A percentile compares a stretch with the other conserved stretches of the same genome.
These are phyloP conservation scores for Eriosoma lanigerum DNA, from an alignment of 1,140 invertebrate genomes.

Conservation along the genomic window DNA sequence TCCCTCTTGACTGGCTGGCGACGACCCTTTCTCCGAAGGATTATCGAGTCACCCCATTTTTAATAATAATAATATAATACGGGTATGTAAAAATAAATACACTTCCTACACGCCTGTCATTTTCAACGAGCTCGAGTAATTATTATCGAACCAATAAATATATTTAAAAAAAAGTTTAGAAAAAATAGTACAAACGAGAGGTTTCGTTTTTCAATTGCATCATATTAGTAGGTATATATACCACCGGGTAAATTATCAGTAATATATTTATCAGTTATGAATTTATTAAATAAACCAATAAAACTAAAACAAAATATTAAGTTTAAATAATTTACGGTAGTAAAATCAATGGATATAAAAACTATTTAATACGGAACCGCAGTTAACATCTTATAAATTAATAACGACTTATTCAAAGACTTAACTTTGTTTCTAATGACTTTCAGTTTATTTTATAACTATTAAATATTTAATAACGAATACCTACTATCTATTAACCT, in stretches of 20 bases:
- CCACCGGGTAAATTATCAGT: too few species aligned
- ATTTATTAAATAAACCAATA: too few species aligned
- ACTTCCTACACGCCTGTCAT: not conserved
- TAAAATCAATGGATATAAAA: too few species aligned
- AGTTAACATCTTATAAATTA: too few species aligned
- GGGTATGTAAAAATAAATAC: not conserved
- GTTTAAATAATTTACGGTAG: too few species aligned
- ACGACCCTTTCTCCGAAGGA: slow-evolving; percentile 23
- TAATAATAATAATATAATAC: slow-evolving; percentile 19
- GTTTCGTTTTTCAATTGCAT: too few species aligned
- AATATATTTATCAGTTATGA: too few species aligned
- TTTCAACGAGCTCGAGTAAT: not conserved
- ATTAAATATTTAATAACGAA: not conserved
- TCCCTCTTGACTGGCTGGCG: not conserved
- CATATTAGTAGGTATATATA: too few species aligned
- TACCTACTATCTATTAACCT: not conserved
- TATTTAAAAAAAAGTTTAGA: slow-evolving; percentile 11
- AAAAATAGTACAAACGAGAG: not conserved
- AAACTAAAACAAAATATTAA: too few species aligned
- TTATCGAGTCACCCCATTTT: slow-evolving; percentile 23
- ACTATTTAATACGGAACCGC: too few species aligned
- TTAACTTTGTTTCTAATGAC: not conserved
- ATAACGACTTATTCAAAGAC: too few species aligned
- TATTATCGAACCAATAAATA: slow-evolving; percentile 20
- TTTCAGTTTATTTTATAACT: not conserved